A percentile compares a stretch with the other conserved stretches of the same genome.
phyloP scores from a whole-genome alignment of 2,888 invertebrate species.

The Stenurella melanura region DNA sequence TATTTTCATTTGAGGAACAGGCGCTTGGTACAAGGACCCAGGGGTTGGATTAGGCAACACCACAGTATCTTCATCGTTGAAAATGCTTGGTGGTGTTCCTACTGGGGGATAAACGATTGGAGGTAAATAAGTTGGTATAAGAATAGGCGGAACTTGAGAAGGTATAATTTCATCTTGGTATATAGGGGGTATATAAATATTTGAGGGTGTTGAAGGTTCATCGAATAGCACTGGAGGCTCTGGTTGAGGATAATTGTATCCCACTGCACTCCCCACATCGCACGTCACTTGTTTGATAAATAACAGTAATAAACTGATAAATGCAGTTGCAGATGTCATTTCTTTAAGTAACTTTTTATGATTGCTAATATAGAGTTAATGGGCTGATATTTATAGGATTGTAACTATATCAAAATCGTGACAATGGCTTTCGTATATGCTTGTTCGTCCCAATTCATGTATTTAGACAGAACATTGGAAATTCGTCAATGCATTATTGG shows the following conservation, averaged over 20 bases:
- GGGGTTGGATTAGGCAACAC: slow-evolving; percentile 55
- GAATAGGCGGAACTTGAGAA: slow-evolving; percentile 40
- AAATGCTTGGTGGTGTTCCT: slow-evolving; percentile 43
- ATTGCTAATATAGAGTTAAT: slow-evolving; percentile 23
- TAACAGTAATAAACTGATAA: not conserved
- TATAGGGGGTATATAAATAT: slow-evolving; percentile 61
- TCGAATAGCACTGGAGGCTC: slow-evolving; percentile 62
- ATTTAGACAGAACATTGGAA: slow-evolving; percentile 27
- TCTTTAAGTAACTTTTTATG: slow-evolving; percentile 16
- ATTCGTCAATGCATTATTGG: slow-evolving; percentile 2
- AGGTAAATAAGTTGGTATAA: slow-evolving; percentile 58
- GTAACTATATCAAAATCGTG: slow-evolving; percentile 54
- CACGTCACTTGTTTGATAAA: slow-evolving; percentile 10
- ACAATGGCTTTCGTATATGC: slow-evolving; percentile 46
- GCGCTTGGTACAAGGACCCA: slow-evolving; percentile 56
- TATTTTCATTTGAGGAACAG: slow-evolving; percentile 59
- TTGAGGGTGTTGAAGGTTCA: slow-evolving; percentile 58
- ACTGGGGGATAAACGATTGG: slow-evolving; percentile 59
- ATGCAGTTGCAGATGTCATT: slow-evolving; percentile 18
- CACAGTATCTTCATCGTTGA: slow-evolving; percentile 59
- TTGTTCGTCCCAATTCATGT: slow-evolving; percentile 53
- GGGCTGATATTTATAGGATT: slow-evolving; percentile 52
- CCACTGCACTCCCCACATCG: slow-evolving; percentile 40
- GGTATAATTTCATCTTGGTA: slow-evolving; percentile 55
- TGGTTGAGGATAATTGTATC: slow-evolving; percentile 66